These are phyloP conservation scores for Oxyteleia sp. DNA, from an alignment of 2,888 invertebrate genomes.

Conservation along the genomic window DNA sequence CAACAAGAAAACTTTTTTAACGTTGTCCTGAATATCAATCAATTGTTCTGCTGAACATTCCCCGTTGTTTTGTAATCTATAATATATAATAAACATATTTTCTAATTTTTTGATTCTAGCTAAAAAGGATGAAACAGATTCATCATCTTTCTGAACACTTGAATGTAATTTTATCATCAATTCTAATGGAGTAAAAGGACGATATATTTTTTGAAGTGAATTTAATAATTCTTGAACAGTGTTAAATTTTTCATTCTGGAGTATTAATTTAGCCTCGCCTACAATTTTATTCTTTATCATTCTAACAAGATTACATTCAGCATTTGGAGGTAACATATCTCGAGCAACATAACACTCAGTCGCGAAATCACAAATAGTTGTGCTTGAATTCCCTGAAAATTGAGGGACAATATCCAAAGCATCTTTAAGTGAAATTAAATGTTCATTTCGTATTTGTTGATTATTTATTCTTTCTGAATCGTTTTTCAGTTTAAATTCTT, in stretches of 20 bases:
- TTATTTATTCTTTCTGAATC: no score
- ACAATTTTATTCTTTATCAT: not conserved
- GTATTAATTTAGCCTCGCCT: not conserved
- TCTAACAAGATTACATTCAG: no score
- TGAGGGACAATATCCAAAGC: not conserved
- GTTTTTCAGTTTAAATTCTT: no score
- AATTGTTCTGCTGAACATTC: not conserved
- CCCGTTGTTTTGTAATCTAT: not conserved
- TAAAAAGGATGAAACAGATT: not conserved
- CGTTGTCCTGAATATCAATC: not conserved
- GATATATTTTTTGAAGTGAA: not conserved
- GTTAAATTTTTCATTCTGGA: not conserved
- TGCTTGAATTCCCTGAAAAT: not conserved
- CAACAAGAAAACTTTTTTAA: not conserved
- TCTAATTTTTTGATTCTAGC: not conserved
- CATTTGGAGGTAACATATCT: not conserved
- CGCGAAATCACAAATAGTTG: not conserved
- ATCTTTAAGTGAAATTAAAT: not conserved
- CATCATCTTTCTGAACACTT: not conserved
- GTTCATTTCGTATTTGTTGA: not conserved
- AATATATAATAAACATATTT: not conserved
- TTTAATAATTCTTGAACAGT: not conserved
- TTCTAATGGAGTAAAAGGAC: not conserved
- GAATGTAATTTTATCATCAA: not conserved
- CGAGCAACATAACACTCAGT: not conserved